Evolutionary conservation across 1,140 invertebrate genomes (phyloP), one percentile per base, ranked within the genome.

Genomic region (Melipona quadrifasciata): DNA sequence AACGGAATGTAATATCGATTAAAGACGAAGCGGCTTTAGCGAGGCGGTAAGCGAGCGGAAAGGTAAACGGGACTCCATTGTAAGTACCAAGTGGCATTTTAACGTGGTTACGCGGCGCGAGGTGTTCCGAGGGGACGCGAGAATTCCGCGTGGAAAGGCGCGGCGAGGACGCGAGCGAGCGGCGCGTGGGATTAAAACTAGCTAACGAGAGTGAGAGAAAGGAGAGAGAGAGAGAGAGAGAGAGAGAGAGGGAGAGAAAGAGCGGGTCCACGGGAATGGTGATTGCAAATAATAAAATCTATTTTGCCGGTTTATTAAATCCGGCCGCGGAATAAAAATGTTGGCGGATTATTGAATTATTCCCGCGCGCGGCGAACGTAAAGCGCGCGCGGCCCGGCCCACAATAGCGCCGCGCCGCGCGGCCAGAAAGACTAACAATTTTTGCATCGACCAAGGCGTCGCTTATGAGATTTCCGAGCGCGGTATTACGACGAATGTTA

Each of bases 281-380:
- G 89, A 90, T 92, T 89, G 91, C 87, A 91, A 92, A 92, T 92
- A 92, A 92, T 92, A 87, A 90, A 92, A 92, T 92, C 89, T 91
- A 89, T 89, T 92, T 92, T 91, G 88, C 80, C 87, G 84, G 87
- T 89, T 92, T 91, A 92, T 92, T 91, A 89, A 92, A 92, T 91
- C 85, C 86, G 76, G 82, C 82, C 58, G 86, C 70, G 84, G 86
- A 86, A 91, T 91, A 92, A 92, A 92, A 92, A 90, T 92, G 90
- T 86, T 85, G 85, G 80, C 86, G 87, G 90, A 88, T 90, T 92
- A 92, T 92, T 89, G 80, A 91, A 92, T 92, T 92, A 92, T 91
- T 89, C 86, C 84, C 90, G 82, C 57, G 82, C 57, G 77, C 67
- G 58, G 67, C 51, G 81, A 55, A 53, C 65, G 80, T n/a, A 73